phyloP scores from a whole-genome alignment of 2,888 invertebrate species.

The Mactromeris polynyma region DNA sequence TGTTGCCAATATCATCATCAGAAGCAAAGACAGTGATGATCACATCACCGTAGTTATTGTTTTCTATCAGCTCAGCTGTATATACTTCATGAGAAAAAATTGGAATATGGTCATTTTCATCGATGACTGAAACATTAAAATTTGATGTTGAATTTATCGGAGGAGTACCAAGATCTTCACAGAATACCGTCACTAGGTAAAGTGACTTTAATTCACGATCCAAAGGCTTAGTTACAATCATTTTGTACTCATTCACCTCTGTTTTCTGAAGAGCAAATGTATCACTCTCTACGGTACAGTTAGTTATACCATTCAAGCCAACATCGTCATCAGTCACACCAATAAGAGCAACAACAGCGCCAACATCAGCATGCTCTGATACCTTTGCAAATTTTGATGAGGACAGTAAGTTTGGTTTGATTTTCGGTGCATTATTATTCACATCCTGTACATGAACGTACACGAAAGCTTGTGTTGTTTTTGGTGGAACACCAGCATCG shows the following conservation, averaged over 20 bases:
- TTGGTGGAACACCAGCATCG: slow-evolving; percentile 77
- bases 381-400: slow-evolving; percentile 73
- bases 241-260: slow-evolving; percentile 77
- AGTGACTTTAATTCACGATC: slow-evolving; percentile 79
- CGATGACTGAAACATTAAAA: slow-evolving; percentile 80
- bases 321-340: slow-evolving; percentile 83
- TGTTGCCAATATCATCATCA: slow-evolving; percentile 78
- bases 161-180: slow-evolving; percentile 82
- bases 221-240: slow-evolving; percentile 77
- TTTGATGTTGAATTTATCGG: slow-evolving; percentile 75
- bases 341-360: slow-evolving; percentile 83
- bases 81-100: slow-evolving; percentile 75
- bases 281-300: slow-evolving; percentile 69
- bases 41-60: slow-evolving; percentile 79
- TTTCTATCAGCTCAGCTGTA: slow-evolving; percentile 78
- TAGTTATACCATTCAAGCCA: slow-evolving; percentile 78
- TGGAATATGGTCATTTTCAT: slow-evolving; percentile 85
- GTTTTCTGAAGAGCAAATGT: slow-evolving; percentile 77
- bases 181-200: slow-evolving; percentile 80
- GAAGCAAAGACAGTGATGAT: slow-evolving; percentile 79
- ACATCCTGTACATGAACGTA: slow-evolving; percentile 91
- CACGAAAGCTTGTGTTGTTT: slow-evolving; percentile 77
- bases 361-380: slow-evolving; percentile 80
- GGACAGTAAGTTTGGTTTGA: slow-evolving; percentile 73
- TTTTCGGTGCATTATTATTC: slow-evolving; percentile 96